Evolutionary conservation across 2,113 vertebrate species (phyloP).

Genomic region (Pygoscelis antarcticus): DNA sequence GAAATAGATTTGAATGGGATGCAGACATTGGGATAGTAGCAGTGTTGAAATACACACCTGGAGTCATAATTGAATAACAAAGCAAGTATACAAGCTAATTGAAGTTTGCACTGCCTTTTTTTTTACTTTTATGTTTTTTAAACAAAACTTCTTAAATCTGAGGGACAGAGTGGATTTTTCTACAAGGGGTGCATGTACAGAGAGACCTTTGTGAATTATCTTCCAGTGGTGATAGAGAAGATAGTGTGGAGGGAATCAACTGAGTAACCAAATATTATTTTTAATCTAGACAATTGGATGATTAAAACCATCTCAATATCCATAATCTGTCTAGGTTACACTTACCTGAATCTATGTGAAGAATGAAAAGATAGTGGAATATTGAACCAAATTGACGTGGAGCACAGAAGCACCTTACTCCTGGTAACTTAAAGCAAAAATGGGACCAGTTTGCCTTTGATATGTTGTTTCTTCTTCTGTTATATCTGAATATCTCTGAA

Average conservation of each 20-base stretch:
- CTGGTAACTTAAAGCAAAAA: neutral
- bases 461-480: neutral
- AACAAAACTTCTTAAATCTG: neutral
- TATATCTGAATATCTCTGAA: neutral
- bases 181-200: accelerated
- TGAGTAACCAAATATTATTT: neutral
- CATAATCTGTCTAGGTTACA: neutral
- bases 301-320: neutral
- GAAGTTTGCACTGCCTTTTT: neutral
- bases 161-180: neutral
- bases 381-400: neutral
- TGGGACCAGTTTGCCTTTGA: neutral
- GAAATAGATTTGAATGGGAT: neutral
- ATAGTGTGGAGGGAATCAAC: neutral
- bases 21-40: neutral
- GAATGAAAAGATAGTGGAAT: neutral
- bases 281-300: neutral
- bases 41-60: neutral
- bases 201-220: neutral
- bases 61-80: neutral
- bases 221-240: neutral
- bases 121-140: neutral
- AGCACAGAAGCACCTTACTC: neutral
- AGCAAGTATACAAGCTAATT: neutral
- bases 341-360: neutral